These are phyloP conservation scores for Odontocerum albicorne DNA, from an alignment of 2,888 invertebrate genomes.

Conservation along the genomic window DNA sequence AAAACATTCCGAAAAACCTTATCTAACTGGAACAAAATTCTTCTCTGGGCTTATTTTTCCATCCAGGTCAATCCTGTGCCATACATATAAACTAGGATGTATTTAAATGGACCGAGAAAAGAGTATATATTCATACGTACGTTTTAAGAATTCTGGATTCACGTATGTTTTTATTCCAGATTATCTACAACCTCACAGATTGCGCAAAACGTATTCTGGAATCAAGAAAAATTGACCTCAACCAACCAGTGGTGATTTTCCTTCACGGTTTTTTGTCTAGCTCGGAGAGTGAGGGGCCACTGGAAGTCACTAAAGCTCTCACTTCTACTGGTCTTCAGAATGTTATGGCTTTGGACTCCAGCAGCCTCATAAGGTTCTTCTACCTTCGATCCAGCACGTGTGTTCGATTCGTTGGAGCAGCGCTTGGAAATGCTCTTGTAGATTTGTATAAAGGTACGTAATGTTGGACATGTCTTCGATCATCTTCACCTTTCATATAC, in stretches of 20 bases:
- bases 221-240: conserved; percentile 10
- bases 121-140: no score
- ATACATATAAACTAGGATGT: no score
- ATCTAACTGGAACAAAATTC: no score
- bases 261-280: conserved; percentile 46
- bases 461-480: no score
- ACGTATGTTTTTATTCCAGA: no score
- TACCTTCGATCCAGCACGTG: conserved; percentile 50
- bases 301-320: conserved; percentile 39
- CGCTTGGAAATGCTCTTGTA: conserved; percentile 44
- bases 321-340: conserved; percentile 38
- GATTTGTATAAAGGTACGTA: no score
- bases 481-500: no score
- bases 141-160: no score
- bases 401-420: conserved; percentile 50
- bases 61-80: no score
- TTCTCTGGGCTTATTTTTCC: no score
- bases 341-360: conserved; percentile 51
- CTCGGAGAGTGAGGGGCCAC: conserved; percentile 20
- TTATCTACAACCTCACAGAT: not conserved
- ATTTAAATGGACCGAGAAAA: no score
- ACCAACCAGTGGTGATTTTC: conserved; percentile 43
- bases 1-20: no score
- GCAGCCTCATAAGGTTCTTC: conserved; percentile 47
- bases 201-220: not conserved